Evolutionary conservation across 2,888 invertebrate genomes (phyloP).

Genomic region (Cephus sareptanus): DNA sequence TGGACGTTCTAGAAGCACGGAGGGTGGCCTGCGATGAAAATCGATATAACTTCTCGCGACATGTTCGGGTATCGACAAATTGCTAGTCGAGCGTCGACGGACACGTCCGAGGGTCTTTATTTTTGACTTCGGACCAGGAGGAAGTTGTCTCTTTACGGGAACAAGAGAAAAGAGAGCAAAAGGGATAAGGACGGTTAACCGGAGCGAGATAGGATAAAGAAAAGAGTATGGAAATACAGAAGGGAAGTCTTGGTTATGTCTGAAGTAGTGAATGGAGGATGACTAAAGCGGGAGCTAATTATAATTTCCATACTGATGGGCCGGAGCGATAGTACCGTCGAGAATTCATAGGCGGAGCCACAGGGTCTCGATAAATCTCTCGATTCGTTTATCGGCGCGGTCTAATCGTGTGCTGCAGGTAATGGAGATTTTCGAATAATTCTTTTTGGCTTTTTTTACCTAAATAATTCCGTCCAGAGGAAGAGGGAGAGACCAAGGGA

Average conservation of each 20-base stretch:
- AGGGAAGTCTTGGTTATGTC: neutral
- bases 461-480: neutral
- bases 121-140: slow-evolving; percentile 11
- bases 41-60: slow-evolving; percentile 13
- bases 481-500: neutral
- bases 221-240: neutral
- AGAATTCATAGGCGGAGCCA: neutral
- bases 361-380: neutral
- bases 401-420: neutral
- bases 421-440: neutral
- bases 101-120: slow-evolving; percentile 21
- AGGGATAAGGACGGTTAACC: neutral
- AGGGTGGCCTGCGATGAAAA: slow-evolving; percentile 13
- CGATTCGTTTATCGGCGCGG: neutral
- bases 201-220: neutral
- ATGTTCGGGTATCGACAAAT: slow-evolving; percentile 17
- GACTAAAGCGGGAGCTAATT: slow-evolving; percentile 34
- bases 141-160: neutral
- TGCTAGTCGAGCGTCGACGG: slow-evolving; percentile 17
- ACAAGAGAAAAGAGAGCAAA: neutral
- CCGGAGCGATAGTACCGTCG: slow-evolving; percentile 22
- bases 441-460: neutral
- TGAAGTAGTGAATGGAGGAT: slow-evolving; percentile 33
- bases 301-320: slow-evolving; percentile 41
- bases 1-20: neutral